Percentiles rank a stretch among this genome's conserved stretches.
Conservation (phyloP, 1,140 invertebrate genomes). For the Macrobrachium rosenbergii region DNA sequence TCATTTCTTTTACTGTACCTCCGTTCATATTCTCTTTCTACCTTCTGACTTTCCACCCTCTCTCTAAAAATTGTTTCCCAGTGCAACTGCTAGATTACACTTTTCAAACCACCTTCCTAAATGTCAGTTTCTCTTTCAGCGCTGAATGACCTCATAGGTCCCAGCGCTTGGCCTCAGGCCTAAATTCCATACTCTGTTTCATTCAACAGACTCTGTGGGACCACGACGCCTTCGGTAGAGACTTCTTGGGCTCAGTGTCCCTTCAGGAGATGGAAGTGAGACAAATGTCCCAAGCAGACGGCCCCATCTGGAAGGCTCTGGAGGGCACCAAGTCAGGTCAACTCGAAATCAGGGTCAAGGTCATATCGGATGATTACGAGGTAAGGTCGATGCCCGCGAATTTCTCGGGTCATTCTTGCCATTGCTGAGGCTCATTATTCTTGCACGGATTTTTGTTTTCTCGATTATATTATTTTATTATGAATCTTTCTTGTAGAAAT, state of each 20-base stretch:
- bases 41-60: too few species aligned
- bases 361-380: constrained; percentile 60
- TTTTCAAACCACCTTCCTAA: too few species aligned
- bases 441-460: background rate
- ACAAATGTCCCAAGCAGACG: constrained; percentile 36
- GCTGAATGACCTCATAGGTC: background rate
- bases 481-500: too few species aligned
- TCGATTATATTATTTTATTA: background rate
- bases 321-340: constrained; percentile 53
- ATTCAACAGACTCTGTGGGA: constrained; percentile 47
- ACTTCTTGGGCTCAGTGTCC: constrained; percentile 50
- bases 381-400: background rate
- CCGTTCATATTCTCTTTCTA: too few species aligned
- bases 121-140: too few species aligned
- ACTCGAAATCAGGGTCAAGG: constrained; percentile 51
- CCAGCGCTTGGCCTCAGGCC: too few species aligned
- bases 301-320: constrained; percentile 28
- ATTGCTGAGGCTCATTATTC: background rate
- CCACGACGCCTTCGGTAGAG: constrained; percentile 54
- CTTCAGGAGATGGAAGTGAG: constrained; percentile 46
- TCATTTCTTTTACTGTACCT: too few species aligned
- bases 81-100: too few species aligned
- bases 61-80: too few species aligned
- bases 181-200: too few species aligned
- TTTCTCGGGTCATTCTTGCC: background rate